Base-by-base conservation (phyloP, 2,888 invertebrate species). In the Platycheirus rosarum region DNA sequence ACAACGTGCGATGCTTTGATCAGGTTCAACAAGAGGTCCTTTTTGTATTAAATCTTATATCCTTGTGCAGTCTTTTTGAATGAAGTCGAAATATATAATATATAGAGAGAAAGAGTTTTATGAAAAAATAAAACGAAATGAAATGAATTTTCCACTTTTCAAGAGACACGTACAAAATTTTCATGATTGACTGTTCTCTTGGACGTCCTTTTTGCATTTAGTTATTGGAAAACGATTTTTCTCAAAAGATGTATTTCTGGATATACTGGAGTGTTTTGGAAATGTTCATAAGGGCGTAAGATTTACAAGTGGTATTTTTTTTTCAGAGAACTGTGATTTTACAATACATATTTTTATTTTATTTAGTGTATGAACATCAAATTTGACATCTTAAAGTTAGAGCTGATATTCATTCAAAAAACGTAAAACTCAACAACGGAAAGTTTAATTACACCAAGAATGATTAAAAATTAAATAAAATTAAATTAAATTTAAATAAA, bases 1-100 rank as follows among this genome's bases (percentile, higher is more conserved):
- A n/a, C n/a, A n/a, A n/a, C 82, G 77, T 73, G 77, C 60, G 7
- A 55, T 55, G 51, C 65, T 66, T 53, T 76, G 70, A 80, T 51
- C 32, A 65, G 53, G 40, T 60, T 75, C 44, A n/a, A n/a, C n/a
- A 70, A 75, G 53, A 53, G 76, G 53, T 66, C 57, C 63, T 63
- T 69, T 53, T 57, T 26, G 16, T 44, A 1, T 48, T 11, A 11
- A 14, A 26, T 11, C 14, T 62, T n/a, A n/a, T n/a, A n/a, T 51
- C 13, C 13, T 7, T 9, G 9, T 44, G 11, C 0, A 44, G 11
- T 57, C 37, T 14, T 66, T 26, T 20, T 29, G 32, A 35, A 26
- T 29, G 20, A 16, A 32, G 7, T 32, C 29, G 29, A 32, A 1
- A 32, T 4, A 23, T n/a, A n/a, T n/a, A 6, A 2, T 32, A 32